Evolutionary conservation across 2,888 invertebrate species (phyloP).

Genomic region (Cecidostiba fungosa): DNA sequence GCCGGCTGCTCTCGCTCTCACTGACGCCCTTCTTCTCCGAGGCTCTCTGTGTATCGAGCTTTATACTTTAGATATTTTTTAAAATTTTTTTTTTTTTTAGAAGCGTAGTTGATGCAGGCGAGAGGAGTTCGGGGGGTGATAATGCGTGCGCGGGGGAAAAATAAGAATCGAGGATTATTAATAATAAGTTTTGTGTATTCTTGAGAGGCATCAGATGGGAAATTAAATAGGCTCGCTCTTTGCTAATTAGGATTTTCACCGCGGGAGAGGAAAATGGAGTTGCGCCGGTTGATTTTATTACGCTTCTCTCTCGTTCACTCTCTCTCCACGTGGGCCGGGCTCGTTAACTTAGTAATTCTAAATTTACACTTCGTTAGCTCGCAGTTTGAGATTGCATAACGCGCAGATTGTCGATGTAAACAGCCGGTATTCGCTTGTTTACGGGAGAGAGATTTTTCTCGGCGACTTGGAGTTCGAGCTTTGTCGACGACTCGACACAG

Average conservation of each 20-base stretch:
- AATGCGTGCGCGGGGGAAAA: neutral
- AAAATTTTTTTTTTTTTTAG: neutral
- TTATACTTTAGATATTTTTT: constrained; percentile 32
- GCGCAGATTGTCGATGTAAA: neutral
- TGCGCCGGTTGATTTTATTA: neutral
- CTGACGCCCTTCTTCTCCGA: neutral
- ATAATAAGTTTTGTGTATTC: too few relatives aligned
- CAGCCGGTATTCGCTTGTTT: constrained; percentile 1
- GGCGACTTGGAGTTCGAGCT: neutral
- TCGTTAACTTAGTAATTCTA: constrained; percentile 28
- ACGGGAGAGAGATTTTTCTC: neutral
- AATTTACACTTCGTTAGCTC: constrained; percentile 20
- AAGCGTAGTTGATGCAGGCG: neutral
- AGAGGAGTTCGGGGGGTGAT: neutral
- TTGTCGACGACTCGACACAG: neutral
- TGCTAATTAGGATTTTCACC: neutral
- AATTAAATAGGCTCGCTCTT: constrained; percentile 1
- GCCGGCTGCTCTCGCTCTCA: neutral
- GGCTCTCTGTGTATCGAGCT: constrained; percentile 21
- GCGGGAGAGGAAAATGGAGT: constrained; percentile 23
- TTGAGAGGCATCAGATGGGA: neutral
- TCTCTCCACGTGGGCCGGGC: constrained; percentile 6
- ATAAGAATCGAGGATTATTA: neutral
- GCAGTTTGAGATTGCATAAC: constrained; percentile 3
- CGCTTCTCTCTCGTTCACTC: neutral